These are phyloP conservation scores for Endomychus coccineus DNA, from an alignment of 2,888 invertebrate species.

Conservation along the genomic window DNA sequence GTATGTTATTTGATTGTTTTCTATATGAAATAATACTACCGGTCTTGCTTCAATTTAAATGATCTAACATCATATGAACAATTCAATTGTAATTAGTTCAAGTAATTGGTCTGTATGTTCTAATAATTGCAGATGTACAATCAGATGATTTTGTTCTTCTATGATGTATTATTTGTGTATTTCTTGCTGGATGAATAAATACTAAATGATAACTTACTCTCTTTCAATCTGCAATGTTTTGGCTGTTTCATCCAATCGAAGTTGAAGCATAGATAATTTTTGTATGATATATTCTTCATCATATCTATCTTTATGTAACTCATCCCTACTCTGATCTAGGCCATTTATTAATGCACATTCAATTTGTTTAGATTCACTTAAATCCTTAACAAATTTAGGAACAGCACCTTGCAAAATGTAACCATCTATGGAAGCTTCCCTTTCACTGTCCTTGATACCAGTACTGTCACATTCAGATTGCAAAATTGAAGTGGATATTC, in stretches of 20 bases:
- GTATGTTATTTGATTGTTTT: too few relatives aligned
- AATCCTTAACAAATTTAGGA: constrained; percentile 45
- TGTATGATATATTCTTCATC: constrained; percentile 46
- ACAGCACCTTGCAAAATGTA: constrained; percentile 58
- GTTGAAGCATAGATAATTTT: constrained; percentile 59
- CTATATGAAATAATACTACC: too few relatives aligned
- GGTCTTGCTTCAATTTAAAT: too few relatives aligned
- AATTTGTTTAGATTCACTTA: constrained; percentile 3
- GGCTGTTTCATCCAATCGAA: constrained; percentile 65
- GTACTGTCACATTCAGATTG: constrained; percentile 40
- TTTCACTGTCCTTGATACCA: constrained; percentile 32
- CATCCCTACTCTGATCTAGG: constrained; percentile 3
- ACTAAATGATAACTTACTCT: too few relatives aligned
- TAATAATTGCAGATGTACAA: too few relatives aligned
- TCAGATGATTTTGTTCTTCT: too few relatives aligned
- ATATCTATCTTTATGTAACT: constrained; percentile 16
- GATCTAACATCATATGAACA: too few relatives aligned
- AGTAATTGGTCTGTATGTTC: too few relatives aligned
- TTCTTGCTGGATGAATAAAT: too few relatives aligned
- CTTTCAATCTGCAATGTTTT: constrained; percentile 64
- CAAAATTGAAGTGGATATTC: constrained; percentile 31
- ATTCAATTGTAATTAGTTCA: too few relatives aligned
- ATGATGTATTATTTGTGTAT: too few relatives aligned
- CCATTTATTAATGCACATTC: too few relatives aligned
- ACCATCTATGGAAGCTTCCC: constrained; percentile 46